Conservation (phyloP, 1,140 invertebrate genomes). For the Prorops nasuta region DNA sequence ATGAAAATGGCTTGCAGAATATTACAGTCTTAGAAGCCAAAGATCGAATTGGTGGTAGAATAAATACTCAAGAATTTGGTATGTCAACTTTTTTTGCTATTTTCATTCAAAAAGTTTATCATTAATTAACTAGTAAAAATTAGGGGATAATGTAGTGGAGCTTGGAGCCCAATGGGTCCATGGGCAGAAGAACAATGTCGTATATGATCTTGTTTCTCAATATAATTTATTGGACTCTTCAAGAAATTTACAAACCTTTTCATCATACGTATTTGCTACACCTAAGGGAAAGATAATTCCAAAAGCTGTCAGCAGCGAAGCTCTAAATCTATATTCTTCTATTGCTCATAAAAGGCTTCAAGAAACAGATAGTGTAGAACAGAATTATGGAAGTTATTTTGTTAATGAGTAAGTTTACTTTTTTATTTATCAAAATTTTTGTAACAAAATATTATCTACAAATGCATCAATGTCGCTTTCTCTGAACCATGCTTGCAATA, state of each 20-base stretch:
- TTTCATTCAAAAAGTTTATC: too few relatives aligned
- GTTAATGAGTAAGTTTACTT: conserved; percentile 41
- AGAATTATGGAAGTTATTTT: conserved; percentile 54
- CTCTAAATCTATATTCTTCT: conserved; percentile 32
- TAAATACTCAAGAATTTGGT: conserved; percentile 57
- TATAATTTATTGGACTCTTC: conserved; percentile 55
- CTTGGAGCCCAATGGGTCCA: conserved; percentile 85
- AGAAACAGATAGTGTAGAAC: conserved; percentile 31
- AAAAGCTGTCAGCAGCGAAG: conserved; percentile 24
- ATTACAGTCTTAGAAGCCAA: conserved; percentile 64
- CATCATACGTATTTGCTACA: conserved; percentile 40
- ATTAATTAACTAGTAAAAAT: conserved; percentile 3
- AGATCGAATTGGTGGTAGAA: conserved; percentile 60
- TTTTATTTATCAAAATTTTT: conserved; percentile 19
- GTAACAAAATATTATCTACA: conserved; percentile 32
- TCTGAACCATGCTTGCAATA: conserved; percentile 41
- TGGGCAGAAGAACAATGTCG: conserved; percentile 70
- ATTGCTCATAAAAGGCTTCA: conserved; percentile 26
- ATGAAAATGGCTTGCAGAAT: conserved; percentile 53
- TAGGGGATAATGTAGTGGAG: conserved; percentile 65
- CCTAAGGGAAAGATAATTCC: conserved; percentile 43
- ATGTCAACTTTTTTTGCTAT: conserved; percentile 18
- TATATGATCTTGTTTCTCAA: conserved; percentile 65
- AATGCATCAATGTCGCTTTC: conserved; percentile 34
- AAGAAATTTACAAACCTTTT: conserved; percentile 25